These are phyloP conservation scores for Takifugu rubripes DNA, from an alignment of 2,797 vertebrate species.

Conservation along the genomic window DNA sequence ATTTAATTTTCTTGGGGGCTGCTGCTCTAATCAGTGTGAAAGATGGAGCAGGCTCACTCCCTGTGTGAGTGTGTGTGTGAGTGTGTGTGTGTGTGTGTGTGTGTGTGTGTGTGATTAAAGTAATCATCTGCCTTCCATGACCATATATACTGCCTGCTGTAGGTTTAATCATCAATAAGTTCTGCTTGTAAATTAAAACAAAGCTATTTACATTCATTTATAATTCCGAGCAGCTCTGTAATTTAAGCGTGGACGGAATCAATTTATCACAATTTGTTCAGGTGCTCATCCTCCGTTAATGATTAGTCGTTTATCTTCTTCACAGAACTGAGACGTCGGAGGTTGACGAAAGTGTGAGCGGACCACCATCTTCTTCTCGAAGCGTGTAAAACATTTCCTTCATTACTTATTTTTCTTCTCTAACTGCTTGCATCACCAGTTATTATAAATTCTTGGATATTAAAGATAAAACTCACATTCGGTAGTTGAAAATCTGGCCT, in stretches of 20 bases:
- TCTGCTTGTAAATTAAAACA: conserved; percentile 51
- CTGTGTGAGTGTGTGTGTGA: background rate
- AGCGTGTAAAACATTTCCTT: too few species aligned
- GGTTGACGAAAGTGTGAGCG: conserved; percentile 1
- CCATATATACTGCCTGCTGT: conserved; percentile 17
- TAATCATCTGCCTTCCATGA: conserved; percentile 29
- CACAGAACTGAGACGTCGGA: conserved; percentile 12
- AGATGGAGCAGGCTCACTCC: conserved; percentile 7
- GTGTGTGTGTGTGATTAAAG: conserved; percentile 24
- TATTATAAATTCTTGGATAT: conserved; percentile 41
- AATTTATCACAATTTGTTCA: conserved; percentile 51
- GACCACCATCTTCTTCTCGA: background rate
- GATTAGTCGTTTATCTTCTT: conserved; percentile 6
- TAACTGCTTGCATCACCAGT: conserved; percentile 19
- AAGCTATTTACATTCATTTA: conserved; percentile 54
- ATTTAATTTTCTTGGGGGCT: conserved; percentile 13
- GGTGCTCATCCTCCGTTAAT: conserved; percentile 17
- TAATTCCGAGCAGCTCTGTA: conserved; percentile 28
- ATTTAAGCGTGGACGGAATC: conserved; percentile 32
- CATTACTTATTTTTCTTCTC: background rate
- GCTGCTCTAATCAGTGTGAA: conserved; percentile 20
- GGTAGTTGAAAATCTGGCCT: too few species aligned
- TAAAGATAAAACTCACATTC: conserved; percentile 8
- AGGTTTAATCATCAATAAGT: conserved; percentile 45
- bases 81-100: background rate